Evolutionary conservation across 2,113 vertebrate species (phyloP).

Genomic region (Meriones unguiculatus): DNA sequence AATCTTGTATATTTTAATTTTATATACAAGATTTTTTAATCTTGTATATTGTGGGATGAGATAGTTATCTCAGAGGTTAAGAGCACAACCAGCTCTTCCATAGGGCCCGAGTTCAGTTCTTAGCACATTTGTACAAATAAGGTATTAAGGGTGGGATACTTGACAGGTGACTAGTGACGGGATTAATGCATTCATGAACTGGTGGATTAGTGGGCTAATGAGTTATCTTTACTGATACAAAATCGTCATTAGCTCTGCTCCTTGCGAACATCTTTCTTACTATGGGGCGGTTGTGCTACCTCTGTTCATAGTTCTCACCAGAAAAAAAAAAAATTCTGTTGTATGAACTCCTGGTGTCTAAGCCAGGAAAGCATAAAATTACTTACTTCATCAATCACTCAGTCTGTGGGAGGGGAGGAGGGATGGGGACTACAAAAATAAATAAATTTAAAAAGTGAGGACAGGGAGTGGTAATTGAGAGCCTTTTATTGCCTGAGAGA

Average conservation of each 20-base stretch:
- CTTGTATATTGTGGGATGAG: not conserved
- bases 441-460: not conserved
- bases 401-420: not conserved
- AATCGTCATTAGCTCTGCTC: not conserved
- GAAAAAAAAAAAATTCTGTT: not conserved
- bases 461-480: not conserved
- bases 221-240: no score
- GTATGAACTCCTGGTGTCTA: not conserved
- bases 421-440: not conserved
- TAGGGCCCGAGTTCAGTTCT: not conserved
- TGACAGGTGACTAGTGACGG: no score
- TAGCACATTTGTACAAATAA: not conserved
- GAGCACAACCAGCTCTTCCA: not conserved
- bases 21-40: no score
- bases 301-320: not conserved
- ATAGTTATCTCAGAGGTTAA: not conserved
- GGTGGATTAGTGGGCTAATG: no score
- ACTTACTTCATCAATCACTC: not conserved
- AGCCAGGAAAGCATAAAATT: not conserved
- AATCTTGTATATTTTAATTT: not conserved
- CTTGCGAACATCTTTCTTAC: not conserved
- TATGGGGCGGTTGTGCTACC: not conserved
- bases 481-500: not conserved
- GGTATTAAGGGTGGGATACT: no score
- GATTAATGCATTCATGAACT: no score